Conservation (phyloP, 2,888 invertebrate genomes). For the Hirtodrosophila alboralis region DNA sequence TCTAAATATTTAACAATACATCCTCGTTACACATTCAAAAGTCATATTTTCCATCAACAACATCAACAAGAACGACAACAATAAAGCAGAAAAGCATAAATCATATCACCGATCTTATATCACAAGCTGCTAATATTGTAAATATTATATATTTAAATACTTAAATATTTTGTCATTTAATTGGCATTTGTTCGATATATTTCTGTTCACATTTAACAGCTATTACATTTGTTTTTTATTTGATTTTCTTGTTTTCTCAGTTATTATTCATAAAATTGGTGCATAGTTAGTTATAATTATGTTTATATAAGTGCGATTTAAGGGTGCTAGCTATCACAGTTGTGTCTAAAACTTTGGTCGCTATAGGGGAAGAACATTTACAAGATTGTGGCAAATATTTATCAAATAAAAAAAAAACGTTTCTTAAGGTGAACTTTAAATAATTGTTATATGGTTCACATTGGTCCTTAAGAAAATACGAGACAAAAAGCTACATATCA, state of each 20-base stretch:
- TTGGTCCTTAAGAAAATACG: too few species aligned
- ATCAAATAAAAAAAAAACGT: too few species aligned
- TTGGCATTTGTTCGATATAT: conserved; percentile 1
- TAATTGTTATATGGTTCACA: too few species aligned
- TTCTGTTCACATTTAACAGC: conserved; percentile 32
- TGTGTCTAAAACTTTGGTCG: conserved; percentile 31
- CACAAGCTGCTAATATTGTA: conserved; percentile 28
- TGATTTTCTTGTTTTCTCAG: too few species aligned
- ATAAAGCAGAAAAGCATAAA: conserved; percentile 40
- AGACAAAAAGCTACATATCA: too few species aligned
- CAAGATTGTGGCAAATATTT: too few species aligned
- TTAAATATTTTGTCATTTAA: not conserved
- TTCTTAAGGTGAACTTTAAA: too few species aligned
- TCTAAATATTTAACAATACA: conserved; percentile 32
- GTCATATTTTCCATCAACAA: conserved; percentile 13
- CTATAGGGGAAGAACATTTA: not conserved
- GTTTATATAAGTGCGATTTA: conserved; percentile 3
- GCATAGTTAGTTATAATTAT: conserved; percentile 12
- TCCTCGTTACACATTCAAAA: conserved; percentile 19
- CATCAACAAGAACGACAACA: conserved; percentile 30
- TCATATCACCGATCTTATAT: conserved; percentile 41
- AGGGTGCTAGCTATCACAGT: conserved; percentile 41
- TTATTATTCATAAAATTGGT: conserved; percentile 5
- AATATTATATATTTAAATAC: conserved; percentile 1
- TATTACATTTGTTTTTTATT: conserved; percentile 6